phyloP scores from a whole-genome alignment of 2,113 vertebrate species.

The Erythrolamprus reginae region DNA sequence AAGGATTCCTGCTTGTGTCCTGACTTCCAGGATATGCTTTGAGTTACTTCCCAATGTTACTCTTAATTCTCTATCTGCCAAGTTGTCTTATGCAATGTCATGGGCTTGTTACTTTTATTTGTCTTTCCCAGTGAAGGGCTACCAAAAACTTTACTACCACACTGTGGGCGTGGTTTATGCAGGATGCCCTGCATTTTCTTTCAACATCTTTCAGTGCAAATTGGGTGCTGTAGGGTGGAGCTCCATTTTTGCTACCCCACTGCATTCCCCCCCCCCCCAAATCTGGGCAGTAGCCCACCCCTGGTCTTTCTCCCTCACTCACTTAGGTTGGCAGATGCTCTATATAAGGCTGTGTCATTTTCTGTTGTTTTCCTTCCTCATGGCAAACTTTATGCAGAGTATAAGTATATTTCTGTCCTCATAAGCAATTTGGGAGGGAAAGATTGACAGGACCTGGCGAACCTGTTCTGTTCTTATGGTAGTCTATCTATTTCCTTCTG shows the following conservation, averaged over 20 bases:
- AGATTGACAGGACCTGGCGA: background rate
- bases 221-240: no score
- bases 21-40: background rate
- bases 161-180: no score
- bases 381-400: background rate
- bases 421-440: background rate
- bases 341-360: background rate
- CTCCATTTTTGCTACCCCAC: no score
- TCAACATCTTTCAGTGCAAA: no score
- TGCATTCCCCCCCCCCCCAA: no score
- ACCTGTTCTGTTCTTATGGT: background rate
- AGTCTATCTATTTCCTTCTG: background rate
- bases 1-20: background rate
- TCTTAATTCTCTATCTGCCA: background rate
- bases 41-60: background rate
- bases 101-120: background rate
- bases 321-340: background rate
- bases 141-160: no score
- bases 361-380: background rate
- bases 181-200: no score
- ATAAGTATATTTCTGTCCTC: background rate
- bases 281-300: no score
- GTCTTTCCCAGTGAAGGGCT: no score
- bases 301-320: background rate
- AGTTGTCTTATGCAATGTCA: background rate